Base-by-base conservation (phyloP, 2,797 vertebrate genomes). In the Pangasius mekongensis region DNA sequence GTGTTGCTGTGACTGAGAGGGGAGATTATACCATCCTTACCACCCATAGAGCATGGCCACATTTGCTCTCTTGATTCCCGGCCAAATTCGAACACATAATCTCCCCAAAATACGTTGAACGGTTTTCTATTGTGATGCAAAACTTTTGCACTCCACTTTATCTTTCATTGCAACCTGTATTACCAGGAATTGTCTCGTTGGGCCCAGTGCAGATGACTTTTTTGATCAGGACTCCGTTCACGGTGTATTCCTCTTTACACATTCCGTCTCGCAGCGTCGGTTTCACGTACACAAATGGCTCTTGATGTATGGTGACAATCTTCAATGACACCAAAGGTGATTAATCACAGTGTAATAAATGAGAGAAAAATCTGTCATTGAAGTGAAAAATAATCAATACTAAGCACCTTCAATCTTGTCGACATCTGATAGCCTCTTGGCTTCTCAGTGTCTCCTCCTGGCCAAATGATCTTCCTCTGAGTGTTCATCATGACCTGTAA, bases 341-440 rank as follows among this genome's bases (percentile, higher is more conserved):
- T 78, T 85, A 84, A 67, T 27, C 36, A 78, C 39, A 3, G 43
- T 36, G 33, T 39, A 33, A 80, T 64, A 30, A 84, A 84, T 16
- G 4, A 77, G n/a, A 71, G 18, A 69, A n/a, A 82, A 74, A 88
- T 27, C 62, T 30, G 64, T 18, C 13, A 76, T 22, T 18, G 36
- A 76, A 82, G 43, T 39, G 71, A 33, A 83, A 80, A 83, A 62
- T 24, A n/a, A 80, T 52, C 39, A 64, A 84, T 80, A 62, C 56
- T 43, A 49, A 74, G 74, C 94, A 99, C 98, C 97, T 99, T 99
- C 71, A 99, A 89, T 91, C 97, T 98, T 13, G 98, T 99, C 0
- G 98, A 99, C 98, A 99, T 99, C 96, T 99, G 98, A 91, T 98
- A 99, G 71, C 98, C 98, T n/a, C 97, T 96, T 11, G 98, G 98